Evolutionary conservation across 1,140 invertebrate genomes (phyloP).

Genomic region (Parasteatoda tepidariorum): DNA sequence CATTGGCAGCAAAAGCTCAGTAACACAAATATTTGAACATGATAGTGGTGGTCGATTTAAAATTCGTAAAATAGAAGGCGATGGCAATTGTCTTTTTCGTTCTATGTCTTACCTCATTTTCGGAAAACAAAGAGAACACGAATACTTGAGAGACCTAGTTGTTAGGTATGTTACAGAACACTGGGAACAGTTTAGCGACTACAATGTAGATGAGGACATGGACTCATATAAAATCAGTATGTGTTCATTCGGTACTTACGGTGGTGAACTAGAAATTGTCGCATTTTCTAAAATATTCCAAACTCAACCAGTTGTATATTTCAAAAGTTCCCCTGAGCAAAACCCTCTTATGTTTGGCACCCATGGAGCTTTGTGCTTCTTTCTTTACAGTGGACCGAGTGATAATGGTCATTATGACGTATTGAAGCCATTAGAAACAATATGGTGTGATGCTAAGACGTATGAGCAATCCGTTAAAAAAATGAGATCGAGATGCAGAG

Average conservation of each 20-base stretch:
- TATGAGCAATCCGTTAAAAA: neutral
- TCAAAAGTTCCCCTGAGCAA: neutral
- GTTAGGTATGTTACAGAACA: neutral
- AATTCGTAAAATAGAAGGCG: neutral
- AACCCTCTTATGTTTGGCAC: neutral
- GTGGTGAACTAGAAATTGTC: neutral
- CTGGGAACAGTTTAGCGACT: neutral
- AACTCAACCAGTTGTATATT: neutral
- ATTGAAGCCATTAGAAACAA: neutral
- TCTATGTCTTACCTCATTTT: neutral
- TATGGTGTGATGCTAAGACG: neutral
- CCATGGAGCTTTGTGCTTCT: neutral
- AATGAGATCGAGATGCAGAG: neutral
- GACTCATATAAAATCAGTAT: neutral
- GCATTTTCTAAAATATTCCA: slow-evolving; percentile 12
- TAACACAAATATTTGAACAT: neutral
- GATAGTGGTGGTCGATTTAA: neutral
- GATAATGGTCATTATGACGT: slow-evolving; percentile 22
- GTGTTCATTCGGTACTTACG: neutral
- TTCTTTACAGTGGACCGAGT: slow-evolving; percentile 7
- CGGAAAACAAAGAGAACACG: neutral
- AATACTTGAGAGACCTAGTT: neutral
- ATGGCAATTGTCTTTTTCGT: slow-evolving; percentile 26
- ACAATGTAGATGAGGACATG: neutral
- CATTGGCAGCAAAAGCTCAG: too few relatives aligned